phyloP scores from a whole-genome alignment of 2,113 vertebrate genomes.

The Caranx melampygus region DNA sequence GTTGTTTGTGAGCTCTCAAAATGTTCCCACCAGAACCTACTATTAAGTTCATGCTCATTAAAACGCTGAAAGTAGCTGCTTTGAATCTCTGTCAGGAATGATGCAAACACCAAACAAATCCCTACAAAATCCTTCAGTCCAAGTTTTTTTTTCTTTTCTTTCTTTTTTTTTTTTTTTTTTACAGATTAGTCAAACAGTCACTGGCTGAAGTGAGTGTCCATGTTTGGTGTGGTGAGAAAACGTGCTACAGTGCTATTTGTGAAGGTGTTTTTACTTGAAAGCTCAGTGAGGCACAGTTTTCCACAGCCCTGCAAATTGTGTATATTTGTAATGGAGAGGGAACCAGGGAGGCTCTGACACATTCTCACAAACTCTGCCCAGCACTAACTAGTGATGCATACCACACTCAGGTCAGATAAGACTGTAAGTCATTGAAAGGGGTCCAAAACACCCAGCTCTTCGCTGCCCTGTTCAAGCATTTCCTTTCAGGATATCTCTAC shows the following conservation, averaged over 20 bases:
- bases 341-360: conserved; percentile 34
- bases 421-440: conserved; percentile 76
- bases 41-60: conserved; percentile 60
- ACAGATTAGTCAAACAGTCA: conserved; percentile 21
- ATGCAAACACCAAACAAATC: conserved; percentile 51
- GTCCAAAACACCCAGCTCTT: conserved; percentile 69
- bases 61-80: conserved; percentile 45
- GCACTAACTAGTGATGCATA: conserved; percentile 72
- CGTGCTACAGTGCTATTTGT: conserved; percentile 4
- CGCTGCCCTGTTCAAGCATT: conserved; percentile 63
- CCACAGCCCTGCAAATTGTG: conserved; percentile 36
- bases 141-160: conserved; percentile 15
- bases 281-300: background rate
- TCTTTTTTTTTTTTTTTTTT: conserved; percentile 37
- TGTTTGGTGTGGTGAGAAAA: conserved; percentile 16
- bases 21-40: conserved; percentile 39
- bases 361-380: conserved; percentile 68
- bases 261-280: conserved; percentile 22
- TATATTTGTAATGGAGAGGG: conserved; percentile 42
- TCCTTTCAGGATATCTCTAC: conserved; percentile 80
- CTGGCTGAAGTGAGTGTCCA: background rate
- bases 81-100: conserved; percentile 44
- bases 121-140: conserved; percentile 22
- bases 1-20: conserved; percentile 30
- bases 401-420: conserved; percentile 79